These are phyloP conservation scores for Steromphala cineraria DNA, from an alignment of 2,888 invertebrate species.

Conservation along the genomic window DNA sequence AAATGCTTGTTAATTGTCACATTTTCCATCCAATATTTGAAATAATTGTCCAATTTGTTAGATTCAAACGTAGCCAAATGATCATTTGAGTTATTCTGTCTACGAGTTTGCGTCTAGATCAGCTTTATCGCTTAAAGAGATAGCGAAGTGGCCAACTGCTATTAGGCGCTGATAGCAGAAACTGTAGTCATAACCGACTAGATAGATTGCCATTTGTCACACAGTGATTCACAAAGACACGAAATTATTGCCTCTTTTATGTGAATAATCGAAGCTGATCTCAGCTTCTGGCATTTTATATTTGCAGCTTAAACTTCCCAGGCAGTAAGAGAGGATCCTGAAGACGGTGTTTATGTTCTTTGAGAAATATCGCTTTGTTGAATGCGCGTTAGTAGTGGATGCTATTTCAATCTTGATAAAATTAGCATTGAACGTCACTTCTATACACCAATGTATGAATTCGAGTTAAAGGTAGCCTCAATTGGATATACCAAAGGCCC, in stretches of 20 bases:
- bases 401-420: no score
- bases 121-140: slow-evolving; percentile 3
- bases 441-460: no score
- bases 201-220: not conserved
- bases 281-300: not conserved
- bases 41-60: slow-evolving; percentile 18
- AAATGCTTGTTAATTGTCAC: slow-evolving; percentile 9
- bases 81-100: slow-evolving; percentile 6
- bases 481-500: no score
- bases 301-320: not conserved
- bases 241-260: slow-evolving; percentile 5
- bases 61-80: slow-evolving; percentile 14
- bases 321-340: no score
- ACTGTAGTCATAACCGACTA: not conserved
- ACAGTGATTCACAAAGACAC: not conserved
- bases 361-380: no score
- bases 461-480: no score
- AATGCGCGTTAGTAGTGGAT: no score
- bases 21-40: slow-evolving; percentile 17
- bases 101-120: not conserved
- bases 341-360: no score
- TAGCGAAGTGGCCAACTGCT: not conserved
- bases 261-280: not conserved
- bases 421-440: no score
- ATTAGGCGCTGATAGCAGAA: not conserved